Percentiles rank a stretch among this genome's conserved stretches.
These are phyloP conservation scores for Enhydra lutris DNA, from an alignment of 2,113 vertebrate genomes.

Conservation along the genomic window DNA sequence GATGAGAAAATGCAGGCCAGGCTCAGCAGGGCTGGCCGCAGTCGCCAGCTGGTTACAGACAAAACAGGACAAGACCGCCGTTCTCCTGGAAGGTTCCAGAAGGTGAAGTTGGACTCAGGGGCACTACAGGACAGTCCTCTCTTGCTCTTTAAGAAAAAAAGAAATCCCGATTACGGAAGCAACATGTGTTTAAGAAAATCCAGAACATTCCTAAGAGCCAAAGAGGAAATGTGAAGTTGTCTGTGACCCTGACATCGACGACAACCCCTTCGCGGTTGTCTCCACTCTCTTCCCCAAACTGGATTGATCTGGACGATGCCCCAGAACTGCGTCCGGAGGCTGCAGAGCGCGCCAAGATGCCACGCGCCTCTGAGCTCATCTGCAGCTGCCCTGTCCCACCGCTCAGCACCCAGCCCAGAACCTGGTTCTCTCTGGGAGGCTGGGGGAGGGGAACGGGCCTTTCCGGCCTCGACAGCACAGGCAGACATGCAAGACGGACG, in stretches of 20 bases:
- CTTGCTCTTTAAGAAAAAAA: neutral
- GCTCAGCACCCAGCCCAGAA: neutral
- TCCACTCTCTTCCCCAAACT: accelerated
- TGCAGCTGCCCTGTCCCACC: neutral
- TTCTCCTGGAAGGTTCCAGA: neutral
- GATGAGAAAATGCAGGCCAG: neutral
- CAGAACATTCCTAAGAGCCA: neutral
- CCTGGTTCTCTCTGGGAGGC: neutral
- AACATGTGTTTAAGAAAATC: neutral
- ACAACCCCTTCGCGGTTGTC: accelerated
- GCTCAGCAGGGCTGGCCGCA: neutral
- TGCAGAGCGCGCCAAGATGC: accelerated
- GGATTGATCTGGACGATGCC: accelerated
- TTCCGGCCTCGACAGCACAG: neutral
- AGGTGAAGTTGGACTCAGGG: neutral
- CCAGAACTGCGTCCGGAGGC: accelerated
- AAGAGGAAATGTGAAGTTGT: neutral
- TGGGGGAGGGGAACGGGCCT: neutral
- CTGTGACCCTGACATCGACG: neutral
- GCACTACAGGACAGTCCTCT: neutral
- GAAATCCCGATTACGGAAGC: neutral
- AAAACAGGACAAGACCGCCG: accelerated
- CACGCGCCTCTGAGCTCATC: neutral
- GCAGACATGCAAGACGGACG: accelerated
- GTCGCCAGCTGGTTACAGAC: too few relatives aligned